Evolutionary conservation across 2,797 vertebrate species (phyloP), one percentile per base, ranked within the genome.

Genomic region (Galaxias olidus): DNA sequence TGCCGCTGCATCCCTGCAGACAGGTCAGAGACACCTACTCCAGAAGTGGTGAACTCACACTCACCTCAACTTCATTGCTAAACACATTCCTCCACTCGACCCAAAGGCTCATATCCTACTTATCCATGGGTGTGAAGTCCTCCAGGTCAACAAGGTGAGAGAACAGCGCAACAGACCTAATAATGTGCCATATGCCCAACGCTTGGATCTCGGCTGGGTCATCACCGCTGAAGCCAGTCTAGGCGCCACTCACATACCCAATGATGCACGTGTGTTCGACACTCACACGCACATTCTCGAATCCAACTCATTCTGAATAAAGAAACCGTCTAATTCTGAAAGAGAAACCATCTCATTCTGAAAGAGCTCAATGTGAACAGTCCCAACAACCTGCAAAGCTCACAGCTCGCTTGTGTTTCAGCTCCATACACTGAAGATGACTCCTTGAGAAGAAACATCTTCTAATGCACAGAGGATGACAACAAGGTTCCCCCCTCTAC

Each of bases 91-190:
- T 15, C 18, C 57, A 0, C 42, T n/a, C 13, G 65, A 40, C 1
- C 40, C n/a, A n/a, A n/a, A n/a, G n/a, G n/a, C n/a, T n/a, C n/a
- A n/a, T n/a, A n/a, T n/a, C n/a, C n/a, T n/a, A n/a, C n/a, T n/a
- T n/a, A n/a, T n/a, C n/a, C n/a, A n/a, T 30, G 30, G 30, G 30
- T 6, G 30, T 30, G 30, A 30, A 2, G 11, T n/a, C 17, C 20
- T 50, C 3, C 10, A 11, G 8, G 48, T 20, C 17, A 1, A 51
- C 14, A 50, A 64, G 48, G 17, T 54, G 15, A 18, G 47, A 41
- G 44, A 66, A 17, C 43, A 66, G n/a, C 19, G 13, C 15, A 59
- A 66, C 17, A 54, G 42, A 8, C 64, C 54, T 20, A 56, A 66
- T 13, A 49, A 46, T 2, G 44, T 43, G 10, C 54, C 64, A 19